Base-by-base conservation (phyloP, 2,888 invertebrate genomes). In the Ernsta delagoae region DNA sequence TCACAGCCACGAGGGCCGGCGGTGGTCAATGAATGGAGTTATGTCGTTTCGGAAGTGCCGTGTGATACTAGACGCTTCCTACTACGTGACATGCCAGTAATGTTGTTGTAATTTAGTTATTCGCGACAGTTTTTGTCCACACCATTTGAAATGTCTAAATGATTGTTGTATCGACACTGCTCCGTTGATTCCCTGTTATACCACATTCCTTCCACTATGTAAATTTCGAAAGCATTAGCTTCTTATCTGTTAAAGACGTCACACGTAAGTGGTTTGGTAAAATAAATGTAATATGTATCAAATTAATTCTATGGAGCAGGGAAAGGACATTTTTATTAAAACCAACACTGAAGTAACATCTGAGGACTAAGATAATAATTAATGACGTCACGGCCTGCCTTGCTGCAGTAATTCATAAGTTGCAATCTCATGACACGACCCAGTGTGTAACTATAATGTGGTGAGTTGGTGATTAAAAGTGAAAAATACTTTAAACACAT, bases 171-270 rank as follows among this genome's bases (percentile, higher is more conserved):
- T 48, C 12, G 12, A 7, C 12, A 12, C 12, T 24, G 24, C 24
- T 1, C 24, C 24, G 57, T 57, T 57, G 39, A 57, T 57, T 8
- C 11, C 39, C n/a, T 43, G 4, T 43, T 50, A 53, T n/a, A 39
- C 53, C 59, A 48, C 56, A 39, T 59, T 56, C 56, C 5, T 56
- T 54, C 63, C n/a, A 43, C 48, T 59, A 65, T 65, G 65, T 59
- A 65, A 59, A 65, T 65, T 65, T 65, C 24, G 24, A 50, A 65
- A 59, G 36, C 65, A 65, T 59, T 65, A 59, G 36, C 65, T 11
- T 48, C 59, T 65, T 65, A 65, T 65, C 65, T 39, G 7, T 65
- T 39, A 24, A 24, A 39, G n/a, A 24, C 9, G 24, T 53, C 16
- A 9, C 24, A 53, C 53, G 53, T 53, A 24, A 24, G n/a, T n/a